Evolutionary conservation across 1,140 invertebrate species (phyloP), one percentile per base, ranked within the genome.

Genomic region (Rhyacophila brunnea): DNA sequence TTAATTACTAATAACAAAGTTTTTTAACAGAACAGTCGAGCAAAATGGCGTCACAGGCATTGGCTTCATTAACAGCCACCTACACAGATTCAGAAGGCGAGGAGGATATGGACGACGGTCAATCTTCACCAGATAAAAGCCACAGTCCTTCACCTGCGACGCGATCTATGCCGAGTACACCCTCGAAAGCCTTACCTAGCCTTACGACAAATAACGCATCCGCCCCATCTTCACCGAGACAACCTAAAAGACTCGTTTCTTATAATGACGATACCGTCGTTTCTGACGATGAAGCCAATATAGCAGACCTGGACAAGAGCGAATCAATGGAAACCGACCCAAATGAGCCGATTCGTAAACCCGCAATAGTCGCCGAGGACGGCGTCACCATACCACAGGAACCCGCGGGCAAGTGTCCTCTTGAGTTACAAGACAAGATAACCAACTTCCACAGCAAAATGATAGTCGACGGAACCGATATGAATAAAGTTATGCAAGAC

Each of bases 401-500:
- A 71, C 92, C 94, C 0, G 64, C 84, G n/a, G 90, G 89, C 0
- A 85, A 86, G 66, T 95, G 91, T 70, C 85, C 91, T 1, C 69
- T 77, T 1, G 89, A 92, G 61, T 73, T 93, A 17, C 89, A 92
- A 72, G 87, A 95, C 2, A 92, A 91, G 73, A 93, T 98, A 50
- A 79, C 83, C 0, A 85, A 85, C 66, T 81, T 91, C 47, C 89
- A 91, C 73, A 87, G 87, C 34, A 87, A 88, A 72, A 90, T 92
- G 86, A 72, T 85, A 70, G 84, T 77, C 18, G 85, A 84, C 54
- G 87, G 89, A 18, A 74, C 91, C 52, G 90, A 97, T 71, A 91
- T 96, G 87, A 97, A 96, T 75, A 82, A 82, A 57, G 79, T 89
- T 2, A 96, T 98, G 56, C 93, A 96, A 71, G 86, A 88, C 55